A percentile compares a stretch with the other conserved stretches of the same genome.
These are phyloP conservation scores for Paramacrobiotus metropolitanus DNA, from an alignment of 1,140 invertebrate species.

Conservation along the genomic window DNA sequence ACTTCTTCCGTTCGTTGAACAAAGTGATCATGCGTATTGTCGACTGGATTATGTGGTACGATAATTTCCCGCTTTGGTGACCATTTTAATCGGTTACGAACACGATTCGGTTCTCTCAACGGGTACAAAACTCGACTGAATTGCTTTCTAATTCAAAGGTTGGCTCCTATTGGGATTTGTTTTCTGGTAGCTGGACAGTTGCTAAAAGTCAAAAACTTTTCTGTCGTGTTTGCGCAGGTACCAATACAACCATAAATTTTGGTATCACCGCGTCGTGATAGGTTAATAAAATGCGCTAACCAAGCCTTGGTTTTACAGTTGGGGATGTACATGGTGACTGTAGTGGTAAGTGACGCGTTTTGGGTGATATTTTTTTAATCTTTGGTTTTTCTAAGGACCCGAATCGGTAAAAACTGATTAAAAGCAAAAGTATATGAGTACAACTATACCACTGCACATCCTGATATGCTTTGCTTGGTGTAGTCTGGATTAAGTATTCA, in stretches of 20 bases:
- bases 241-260: not conserved
- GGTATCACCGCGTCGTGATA: too few relatives aligned
- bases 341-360: conserved; percentile 13
- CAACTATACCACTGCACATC: not conserved
- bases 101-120: not conserved
- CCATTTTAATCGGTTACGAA: not conserved
- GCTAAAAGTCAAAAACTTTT: conserved; percentile 28
- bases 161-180: conserved; percentile 43
- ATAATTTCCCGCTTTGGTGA: not conserved
- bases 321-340: conserved; percentile 29
- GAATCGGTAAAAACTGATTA: not conserved
- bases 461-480: too few relatives aligned
- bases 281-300: too few relatives aligned
- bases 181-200: conserved; percentile 38
- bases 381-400: too few relatives aligned
- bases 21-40: conserved; percentile 68
- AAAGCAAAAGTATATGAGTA: not conserved
- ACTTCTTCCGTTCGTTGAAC: conserved; percentile 45
- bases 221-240: conserved; percentile 20
- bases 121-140: not conserved
- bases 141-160: conserved; percentile 26
- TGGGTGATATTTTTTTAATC: too few relatives aligned
- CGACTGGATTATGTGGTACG: conserved; percentile 39
- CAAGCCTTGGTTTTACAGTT: too few relatives aligned
- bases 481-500: too few relatives aligned